Evolutionary conservation across 2,888 invertebrate species (phyloP).

Genomic region (Lymantria dispar): DNA sequence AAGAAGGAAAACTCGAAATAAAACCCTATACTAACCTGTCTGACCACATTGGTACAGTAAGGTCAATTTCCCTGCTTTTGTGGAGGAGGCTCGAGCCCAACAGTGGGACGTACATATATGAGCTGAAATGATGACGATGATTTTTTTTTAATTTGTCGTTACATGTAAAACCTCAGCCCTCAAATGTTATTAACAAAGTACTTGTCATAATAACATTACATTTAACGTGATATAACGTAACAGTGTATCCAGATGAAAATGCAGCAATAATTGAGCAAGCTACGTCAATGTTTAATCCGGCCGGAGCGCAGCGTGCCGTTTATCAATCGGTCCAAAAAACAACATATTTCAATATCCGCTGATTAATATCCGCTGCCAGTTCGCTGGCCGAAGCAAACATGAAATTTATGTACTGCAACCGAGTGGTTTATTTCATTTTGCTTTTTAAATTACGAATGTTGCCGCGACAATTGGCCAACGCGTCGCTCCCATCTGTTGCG

Average conservation of each 20-base stretch:
- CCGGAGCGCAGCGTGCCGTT: constrained; percentile 66
- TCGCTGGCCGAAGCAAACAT: constrained; percentile 77
- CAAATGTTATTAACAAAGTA: background rate
- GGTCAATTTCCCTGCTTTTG: too few relatives aligned
- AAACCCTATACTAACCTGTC: too few relatives aligned
- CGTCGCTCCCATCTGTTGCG: constrained; percentile 78
- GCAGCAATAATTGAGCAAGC: constrained; percentile 68
- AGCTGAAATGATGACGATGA: too few relatives aligned
- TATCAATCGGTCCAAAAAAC: constrained; percentile 80
- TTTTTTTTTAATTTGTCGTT: too few relatives aligned
- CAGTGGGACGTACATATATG: too few relatives aligned
- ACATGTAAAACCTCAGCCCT: too few relatives aligned
- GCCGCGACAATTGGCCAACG: constrained; percentile 72
- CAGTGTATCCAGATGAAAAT: constrained; percentile 32
- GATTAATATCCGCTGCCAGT: constrained; percentile 82
- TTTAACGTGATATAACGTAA: background rate
- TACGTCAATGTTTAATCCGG: constrained; percentile 76
- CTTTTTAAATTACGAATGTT: constrained; percentile 80
- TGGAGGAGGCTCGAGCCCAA: too few relatives aligned
- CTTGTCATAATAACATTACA: background rate
- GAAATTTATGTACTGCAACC: constrained; percentile 81
- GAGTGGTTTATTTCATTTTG: constrained; percentile 78
- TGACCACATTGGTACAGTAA: too few relatives aligned
- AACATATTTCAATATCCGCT: constrained; percentile 82
- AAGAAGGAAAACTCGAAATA: too few relatives aligned